phyloP scores from a whole-genome alignment of 2,888 invertebrate species.

The Metalampra italica region DNA sequence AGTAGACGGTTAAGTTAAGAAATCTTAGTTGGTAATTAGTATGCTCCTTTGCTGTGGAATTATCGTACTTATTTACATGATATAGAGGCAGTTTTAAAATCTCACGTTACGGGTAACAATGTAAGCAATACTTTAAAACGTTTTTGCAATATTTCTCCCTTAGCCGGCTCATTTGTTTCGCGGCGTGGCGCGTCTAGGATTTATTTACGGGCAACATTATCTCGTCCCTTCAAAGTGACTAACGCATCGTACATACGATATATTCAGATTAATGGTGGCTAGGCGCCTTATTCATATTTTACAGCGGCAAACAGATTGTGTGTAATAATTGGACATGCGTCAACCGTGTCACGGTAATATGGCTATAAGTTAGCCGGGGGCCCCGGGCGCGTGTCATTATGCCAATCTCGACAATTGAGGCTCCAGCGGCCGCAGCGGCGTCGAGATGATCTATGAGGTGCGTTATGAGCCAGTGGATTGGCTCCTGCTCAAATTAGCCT shows the following conservation, averaged over 20 bases:
- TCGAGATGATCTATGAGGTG: constrained; percentile 59
- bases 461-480: constrained; percentile 50
- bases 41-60: neutral
- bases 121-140: constrained; percentile 54
- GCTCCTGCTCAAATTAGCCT: constrained; percentile 49
- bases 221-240: constrained; percentile 63
- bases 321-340: constrained; percentile 75
- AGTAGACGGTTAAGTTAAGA: no score
- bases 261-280: constrained; percentile 54
- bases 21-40: no score
- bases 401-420: constrained; percentile 67
- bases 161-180: constrained; percentile 61
- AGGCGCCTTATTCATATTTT: constrained; percentile 67
- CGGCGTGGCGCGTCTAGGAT: constrained; percentile 51
- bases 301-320: constrained; percentile 66
- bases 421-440: constrained; percentile 30
- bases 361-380: constrained; percentile 65
- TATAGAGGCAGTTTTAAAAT: constrained; percentile 15
- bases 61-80: neutral
- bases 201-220: constrained; percentile 70
- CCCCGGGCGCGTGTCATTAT: constrained; percentile 64
- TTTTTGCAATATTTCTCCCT: constrained; percentile 70
- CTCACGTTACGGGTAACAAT: constrained; percentile 51
- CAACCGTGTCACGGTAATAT: constrained; percentile 70
- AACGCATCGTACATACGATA: constrained; percentile 45